phyloP scores from a whole-genome alignment of 2,888 invertebrate species.

The Noctua janthina region DNA sequence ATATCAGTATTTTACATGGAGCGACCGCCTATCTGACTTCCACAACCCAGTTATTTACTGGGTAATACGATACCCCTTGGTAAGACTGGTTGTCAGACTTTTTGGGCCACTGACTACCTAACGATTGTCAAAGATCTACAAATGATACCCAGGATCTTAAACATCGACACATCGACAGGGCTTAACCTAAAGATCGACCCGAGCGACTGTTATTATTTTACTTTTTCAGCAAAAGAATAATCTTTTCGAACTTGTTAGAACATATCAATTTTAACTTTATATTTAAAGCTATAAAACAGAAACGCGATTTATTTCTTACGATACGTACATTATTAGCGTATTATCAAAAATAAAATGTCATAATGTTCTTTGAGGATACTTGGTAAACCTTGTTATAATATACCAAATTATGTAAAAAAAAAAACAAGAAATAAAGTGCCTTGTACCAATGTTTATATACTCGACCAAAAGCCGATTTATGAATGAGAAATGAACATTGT shows the following conservation, averaged over 20 bases:
- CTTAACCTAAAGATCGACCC: too few species aligned
- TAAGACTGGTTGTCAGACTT: too few species aligned
- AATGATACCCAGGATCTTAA: too few species aligned
- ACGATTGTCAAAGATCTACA: too few species aligned
- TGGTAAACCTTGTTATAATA: not conserved
- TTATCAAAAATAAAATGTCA: not conserved
- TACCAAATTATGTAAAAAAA: not conserved
- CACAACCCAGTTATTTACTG: not conserved
- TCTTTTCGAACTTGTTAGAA: not conserved
- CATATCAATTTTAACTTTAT: not conserved
- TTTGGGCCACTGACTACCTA: too few species aligned
- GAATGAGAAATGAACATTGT: conserved; percentile 12
- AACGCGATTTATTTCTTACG: not conserved
- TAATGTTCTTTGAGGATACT: not conserved
- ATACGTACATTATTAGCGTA: not conserved
- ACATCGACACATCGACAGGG: too few species aligned
- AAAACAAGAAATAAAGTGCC: conserved; percentile 4
- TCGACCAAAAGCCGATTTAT: conserved; percentile 12
- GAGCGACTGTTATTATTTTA: too few species aligned
- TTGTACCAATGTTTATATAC: conserved; percentile 11
- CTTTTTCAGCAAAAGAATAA: too few species aligned
- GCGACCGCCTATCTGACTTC: too few species aligned
- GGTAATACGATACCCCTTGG: too few species aligned
- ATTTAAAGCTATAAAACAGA: not conserved
- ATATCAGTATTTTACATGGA: too few species aligned